phyloP scores from a whole-genome alignment of 2,113 vertebrate species.

The Hyaena hyaena region DNA sequence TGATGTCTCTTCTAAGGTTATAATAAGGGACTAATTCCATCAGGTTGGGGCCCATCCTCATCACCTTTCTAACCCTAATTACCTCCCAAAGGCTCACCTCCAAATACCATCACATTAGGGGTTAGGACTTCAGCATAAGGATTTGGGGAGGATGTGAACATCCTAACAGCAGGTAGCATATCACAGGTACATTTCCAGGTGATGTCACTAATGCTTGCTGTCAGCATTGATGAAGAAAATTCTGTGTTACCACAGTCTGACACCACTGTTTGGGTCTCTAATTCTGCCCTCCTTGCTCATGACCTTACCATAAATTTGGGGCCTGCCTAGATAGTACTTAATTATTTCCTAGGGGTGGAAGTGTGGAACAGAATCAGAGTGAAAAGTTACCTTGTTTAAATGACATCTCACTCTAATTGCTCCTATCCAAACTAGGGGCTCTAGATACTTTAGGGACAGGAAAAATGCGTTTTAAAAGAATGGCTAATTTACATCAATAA shows the following conservation, averaged over 20 bases:
- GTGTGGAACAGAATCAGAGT: background rate
- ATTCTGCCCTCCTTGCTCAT: background rate
- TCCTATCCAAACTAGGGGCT: background rate
- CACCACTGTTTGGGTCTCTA: background rate
- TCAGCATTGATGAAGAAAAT: background rate
- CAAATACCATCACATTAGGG: background rate
- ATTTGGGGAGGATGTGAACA: background rate
- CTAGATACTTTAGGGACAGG: background rate
- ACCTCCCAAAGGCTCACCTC: background rate
- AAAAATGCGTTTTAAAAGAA: background rate
- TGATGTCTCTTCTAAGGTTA: background rate
- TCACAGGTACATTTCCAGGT: accelerated
- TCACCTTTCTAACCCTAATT: background rate
- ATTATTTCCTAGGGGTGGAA: background rate
- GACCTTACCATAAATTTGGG: background rate
- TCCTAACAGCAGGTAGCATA: background rate
- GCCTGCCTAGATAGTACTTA: background rate
- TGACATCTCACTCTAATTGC: background rate
- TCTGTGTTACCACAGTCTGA: background rate
- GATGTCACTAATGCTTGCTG: background rate
- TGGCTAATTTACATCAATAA: background rate
- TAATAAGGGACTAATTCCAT: background rate
- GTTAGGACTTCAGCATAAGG: background rate
- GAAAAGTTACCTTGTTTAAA: background rate
- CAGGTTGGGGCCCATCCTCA: background rate